Evolutionary conservation across 2,797 vertebrate genomes (phyloP).

Genomic region (Ceryle rudis): DNA sequence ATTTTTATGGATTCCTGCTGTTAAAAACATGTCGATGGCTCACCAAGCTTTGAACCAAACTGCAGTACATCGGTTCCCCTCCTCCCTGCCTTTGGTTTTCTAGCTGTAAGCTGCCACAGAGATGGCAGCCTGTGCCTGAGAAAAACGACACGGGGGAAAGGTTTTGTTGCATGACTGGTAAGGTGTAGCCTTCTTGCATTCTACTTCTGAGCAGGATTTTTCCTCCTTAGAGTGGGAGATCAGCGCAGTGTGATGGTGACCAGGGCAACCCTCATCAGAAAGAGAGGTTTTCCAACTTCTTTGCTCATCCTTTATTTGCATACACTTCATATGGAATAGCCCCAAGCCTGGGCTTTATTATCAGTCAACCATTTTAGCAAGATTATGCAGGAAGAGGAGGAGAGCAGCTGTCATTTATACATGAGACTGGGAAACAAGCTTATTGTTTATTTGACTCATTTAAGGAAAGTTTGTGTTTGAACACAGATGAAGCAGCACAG

Average conservation of each 20-base stretch:
- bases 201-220: neutral
- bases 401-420: neutral
- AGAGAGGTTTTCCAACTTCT: neutral
- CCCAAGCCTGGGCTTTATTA: neutral
- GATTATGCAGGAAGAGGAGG: neutral
- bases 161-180: neutral
- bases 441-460: neutral
- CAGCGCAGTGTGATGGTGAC: neutral
- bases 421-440: neutral
- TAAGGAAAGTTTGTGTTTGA: neutral
- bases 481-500: neutral
- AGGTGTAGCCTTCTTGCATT: neutral
- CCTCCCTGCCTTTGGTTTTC: neutral
- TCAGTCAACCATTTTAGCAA: neutral
- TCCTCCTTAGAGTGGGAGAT: neutral
- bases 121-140: neutral
- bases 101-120: neutral
- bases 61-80: neutral
- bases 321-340: neutral
- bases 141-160: neutral
- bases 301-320: neutral
- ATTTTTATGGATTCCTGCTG: neutral
- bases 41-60: fast-evolving
- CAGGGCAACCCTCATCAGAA: neutral
- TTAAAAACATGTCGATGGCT: neutral